Base-by-base conservation (phyloP, 2,797 vertebrate species). In the Oophaga sylvatica region DNA sequence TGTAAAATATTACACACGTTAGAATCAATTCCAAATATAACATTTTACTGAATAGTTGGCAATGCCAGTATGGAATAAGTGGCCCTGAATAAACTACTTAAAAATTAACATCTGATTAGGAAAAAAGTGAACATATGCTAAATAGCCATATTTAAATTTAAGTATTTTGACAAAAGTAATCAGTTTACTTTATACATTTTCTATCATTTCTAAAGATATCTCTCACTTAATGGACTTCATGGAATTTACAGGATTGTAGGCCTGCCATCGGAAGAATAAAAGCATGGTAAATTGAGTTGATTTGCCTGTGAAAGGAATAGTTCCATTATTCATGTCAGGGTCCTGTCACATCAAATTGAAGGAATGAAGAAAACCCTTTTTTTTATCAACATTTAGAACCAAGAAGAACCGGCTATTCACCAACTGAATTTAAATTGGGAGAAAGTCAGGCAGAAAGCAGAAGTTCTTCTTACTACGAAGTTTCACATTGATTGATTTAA, bases 271-370 rank as follows among this genome's bases (percentile, higher is more conserved):
- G 97, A 94, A 96, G 95, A 93, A 95, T 94, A 97, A 97, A 97
- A 97, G 95, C 96, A 97, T 96, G 96, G 96, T 98, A 97, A 98
- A 99, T 99, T 98, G 98, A 98, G 97, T 97, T 97, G 96, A 99
- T 99, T 99, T 99, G 97, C 98, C 96, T 99, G 97, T 99, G 98
- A 99, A 99, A 97, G 96, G 97, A 95, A 91, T 91, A 95, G 93
- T 96, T 97, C 97, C 97, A 99, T 99, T 99, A 97, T 98, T 99
- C 97, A 97, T 97, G 97, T 98, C 97, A 97, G 96, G 94, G 96
- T 95, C 96, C 97, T 99, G 98, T 99, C 98, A 99, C 97, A 98
- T 98, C 96, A 96, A 97, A 98, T 98, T 97, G 97, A 98, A 96
- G 96, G 97, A 97, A 96, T 96, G 96, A 97, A 99, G 96, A 99